phyloP scores from a whole-genome alignment of 2,113 vertebrate species.

The Galeopterus variegatus region DNA sequence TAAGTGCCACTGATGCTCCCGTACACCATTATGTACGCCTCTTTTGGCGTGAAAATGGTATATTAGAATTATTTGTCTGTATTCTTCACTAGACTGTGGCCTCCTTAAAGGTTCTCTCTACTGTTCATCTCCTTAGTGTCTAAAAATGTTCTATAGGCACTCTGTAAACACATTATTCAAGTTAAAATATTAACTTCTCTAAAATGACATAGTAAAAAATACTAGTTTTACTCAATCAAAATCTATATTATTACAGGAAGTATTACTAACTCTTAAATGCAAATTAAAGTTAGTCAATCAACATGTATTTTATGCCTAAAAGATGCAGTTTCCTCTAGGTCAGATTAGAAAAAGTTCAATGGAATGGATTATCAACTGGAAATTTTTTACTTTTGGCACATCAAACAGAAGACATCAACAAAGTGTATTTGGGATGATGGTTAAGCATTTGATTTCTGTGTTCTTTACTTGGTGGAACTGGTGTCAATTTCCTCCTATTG shows the following conservation, averaged over 20 bases:
- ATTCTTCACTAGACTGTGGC: neutral
- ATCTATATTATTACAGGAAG: neutral
- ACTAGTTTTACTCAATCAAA: neutral
- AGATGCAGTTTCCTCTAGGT: neutral
- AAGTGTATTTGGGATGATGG: neutral
- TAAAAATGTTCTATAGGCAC: neutral
- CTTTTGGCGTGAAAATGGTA: neutral
- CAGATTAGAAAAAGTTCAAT: neutral
- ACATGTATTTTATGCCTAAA: slow-evolving; percentile 26
- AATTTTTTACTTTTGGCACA: neutral
- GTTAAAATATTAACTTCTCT: slow-evolving; percentile 17
- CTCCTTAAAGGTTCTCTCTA: neutral
- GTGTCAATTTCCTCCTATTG: slow-evolving; percentile 48
- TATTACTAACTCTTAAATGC: neutral
- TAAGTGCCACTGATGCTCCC: neutral
- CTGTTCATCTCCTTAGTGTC: neutral
- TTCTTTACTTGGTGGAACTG: neutral
- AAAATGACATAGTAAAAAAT: slow-evolving; percentile 21
- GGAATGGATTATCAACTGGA: neutral
- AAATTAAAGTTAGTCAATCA: slow-evolving; percentile 15
- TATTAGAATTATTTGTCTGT: neutral
- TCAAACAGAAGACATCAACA: neutral
- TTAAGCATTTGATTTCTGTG: slow-evolving; percentile 13
- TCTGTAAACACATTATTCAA: slow-evolving; percentile 4
- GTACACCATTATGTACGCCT: no score